Evolutionary conservation across 2,797 vertebrate species (phyloP).

Genomic region (Okamejei kenojei): DNA sequence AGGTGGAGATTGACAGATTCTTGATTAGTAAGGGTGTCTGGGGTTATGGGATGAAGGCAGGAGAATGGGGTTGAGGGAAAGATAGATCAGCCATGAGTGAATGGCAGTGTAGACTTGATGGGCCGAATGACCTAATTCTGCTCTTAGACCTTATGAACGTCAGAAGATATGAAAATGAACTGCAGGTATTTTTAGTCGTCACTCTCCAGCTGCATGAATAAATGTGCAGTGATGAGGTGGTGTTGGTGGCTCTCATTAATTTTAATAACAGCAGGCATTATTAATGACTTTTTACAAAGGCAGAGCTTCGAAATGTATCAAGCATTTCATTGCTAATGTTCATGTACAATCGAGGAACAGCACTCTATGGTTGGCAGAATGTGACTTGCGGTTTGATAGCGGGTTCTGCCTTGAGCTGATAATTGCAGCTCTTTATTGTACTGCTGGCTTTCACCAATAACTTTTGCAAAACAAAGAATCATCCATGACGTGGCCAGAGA

Average conservation of each 20-base stretch:
- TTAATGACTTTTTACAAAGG: background rate
- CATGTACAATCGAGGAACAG: background rate
- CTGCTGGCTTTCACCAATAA: background rate
- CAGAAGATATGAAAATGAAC: background rate
- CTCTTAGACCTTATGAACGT: no score
- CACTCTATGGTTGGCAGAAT: background rate
- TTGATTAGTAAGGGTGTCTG: no score
- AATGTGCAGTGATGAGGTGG: background rate
- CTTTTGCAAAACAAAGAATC: background rate
- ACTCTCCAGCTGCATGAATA: background rate
- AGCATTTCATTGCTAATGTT: background rate
- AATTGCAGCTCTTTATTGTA: background rate
- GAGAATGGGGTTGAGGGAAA: no score
- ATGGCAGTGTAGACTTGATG: no score
- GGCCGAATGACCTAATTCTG: no score
- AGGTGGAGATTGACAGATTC: no score
- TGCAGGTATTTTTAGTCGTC: background rate
- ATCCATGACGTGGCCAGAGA: no score
- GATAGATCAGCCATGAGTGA: no score
- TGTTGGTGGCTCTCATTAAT: background rate
- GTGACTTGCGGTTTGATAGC: background rate
- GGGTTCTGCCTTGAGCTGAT: background rate
- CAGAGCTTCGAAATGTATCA: background rate
- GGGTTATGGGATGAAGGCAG: no score
- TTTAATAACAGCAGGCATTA: background rate